Evolutionary conservation across 2,797 vertebrate genomes (phyloP).

Genomic region (Spatula clypeata): DNA sequence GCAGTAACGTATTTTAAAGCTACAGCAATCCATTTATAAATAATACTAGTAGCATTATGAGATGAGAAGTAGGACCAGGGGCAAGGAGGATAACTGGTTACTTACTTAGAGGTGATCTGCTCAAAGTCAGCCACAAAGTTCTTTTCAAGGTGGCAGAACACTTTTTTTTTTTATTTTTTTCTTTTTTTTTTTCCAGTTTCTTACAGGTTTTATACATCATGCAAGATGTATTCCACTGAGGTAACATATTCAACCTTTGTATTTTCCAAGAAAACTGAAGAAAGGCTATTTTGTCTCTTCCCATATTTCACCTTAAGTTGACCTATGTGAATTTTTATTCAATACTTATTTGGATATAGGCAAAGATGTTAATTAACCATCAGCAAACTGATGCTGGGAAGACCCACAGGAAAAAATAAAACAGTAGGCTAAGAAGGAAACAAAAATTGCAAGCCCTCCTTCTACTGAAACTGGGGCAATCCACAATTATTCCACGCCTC

Average conservation of each 20-base stretch:
- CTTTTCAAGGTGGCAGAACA: not conserved
- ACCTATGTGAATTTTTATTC: not conserved
- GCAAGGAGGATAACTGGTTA: not conserved
- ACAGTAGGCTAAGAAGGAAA: not conserved
- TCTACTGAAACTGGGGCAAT: not conserved
- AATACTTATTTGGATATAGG: not conserved
- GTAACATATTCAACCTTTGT: not conserved
- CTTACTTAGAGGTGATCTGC: not conserved
- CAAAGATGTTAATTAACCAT: not conserved
- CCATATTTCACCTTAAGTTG: not conserved
- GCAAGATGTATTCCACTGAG: not conserved
- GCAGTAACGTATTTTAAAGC: slow-evolving; percentile 4
- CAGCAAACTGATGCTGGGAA: not conserved
- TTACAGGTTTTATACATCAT: not conserved
- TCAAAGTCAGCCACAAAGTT: not conserved
- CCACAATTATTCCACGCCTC: not conserved
- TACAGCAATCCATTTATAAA: not conserved
- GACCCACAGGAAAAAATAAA: not conserved
- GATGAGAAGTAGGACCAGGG: not conserved
- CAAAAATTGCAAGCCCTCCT: not conserved
- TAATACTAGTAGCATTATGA: not conserved
- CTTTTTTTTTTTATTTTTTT: not conserved
- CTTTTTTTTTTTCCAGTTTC: not conserved
- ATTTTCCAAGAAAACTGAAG: not conserved
- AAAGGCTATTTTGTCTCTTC: not conserved